Evolutionary conservation across 2,888 invertebrate species (phyloP).

Genomic region (Leistus spinibarbis): DNA sequence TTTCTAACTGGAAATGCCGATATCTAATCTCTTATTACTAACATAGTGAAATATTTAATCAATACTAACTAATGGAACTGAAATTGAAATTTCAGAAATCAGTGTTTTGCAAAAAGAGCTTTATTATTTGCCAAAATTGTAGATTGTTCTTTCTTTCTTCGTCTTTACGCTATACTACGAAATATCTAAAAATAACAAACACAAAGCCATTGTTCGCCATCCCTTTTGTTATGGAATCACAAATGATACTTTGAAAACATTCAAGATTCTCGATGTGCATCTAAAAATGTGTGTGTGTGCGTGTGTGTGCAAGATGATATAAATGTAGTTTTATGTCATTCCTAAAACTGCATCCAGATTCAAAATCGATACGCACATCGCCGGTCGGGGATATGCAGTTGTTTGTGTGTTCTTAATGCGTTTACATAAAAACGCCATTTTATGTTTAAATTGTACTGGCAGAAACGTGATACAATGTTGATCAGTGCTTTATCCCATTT

Average conservation of each 20-base stretch:
- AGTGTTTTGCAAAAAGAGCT: no score
- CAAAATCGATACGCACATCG: not conserved
- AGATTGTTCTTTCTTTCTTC: not conserved
- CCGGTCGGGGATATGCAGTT: not conserved
- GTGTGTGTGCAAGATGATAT: not conserved
- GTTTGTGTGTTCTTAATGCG: not conserved
- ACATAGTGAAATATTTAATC: no score
- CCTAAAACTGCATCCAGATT: not conserved
- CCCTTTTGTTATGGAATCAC: not conserved
- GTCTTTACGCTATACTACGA: not conserved
- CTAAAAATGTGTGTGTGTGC: not conserved
- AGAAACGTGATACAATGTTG: no score
- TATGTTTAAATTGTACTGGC: not conserved
- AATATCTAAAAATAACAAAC: not conserved
- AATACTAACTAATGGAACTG: no score
- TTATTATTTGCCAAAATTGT: no score
- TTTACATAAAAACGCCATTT: not conserved
- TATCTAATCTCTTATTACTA: no score
- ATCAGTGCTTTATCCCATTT: no score
- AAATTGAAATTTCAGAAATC: no score
- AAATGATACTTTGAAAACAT: not conserved
- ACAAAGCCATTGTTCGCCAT: not conserved
- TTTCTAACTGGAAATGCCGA: no score
- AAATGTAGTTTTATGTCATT: not conserved
- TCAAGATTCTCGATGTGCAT: not conserved